Conservation (phyloP, 2,888 invertebrate species). For the Piscicola geometra region DNA sequence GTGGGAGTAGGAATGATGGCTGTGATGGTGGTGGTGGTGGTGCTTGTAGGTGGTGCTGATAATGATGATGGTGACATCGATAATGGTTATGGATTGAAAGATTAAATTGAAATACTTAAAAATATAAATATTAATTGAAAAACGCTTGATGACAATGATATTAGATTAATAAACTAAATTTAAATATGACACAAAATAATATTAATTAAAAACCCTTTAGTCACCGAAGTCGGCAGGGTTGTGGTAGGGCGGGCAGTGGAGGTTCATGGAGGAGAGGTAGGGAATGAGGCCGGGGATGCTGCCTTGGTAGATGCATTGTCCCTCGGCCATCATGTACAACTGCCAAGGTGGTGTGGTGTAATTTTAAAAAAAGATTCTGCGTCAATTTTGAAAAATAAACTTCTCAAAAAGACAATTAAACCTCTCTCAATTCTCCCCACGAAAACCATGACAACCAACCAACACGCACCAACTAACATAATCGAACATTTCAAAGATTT, state of each 20-base stretch:
- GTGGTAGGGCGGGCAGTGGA: conserved; percentile 90
- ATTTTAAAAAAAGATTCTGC: neutral
- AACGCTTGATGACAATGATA: neutral
- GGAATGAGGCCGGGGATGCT: conserved; percentile 77
- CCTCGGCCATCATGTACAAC: conserved; percentile 75
- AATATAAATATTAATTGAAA: neutral
- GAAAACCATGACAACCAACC: too few relatives aligned
- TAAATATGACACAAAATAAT: too few relatives aligned
- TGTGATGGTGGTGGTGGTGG: too few relatives aligned
- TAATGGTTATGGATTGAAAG: too few relatives aligned
- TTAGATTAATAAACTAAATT: neutral
- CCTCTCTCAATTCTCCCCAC: too few relatives aligned
- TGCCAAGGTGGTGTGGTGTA: too few relatives aligned
- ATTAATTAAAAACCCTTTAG: too few relatives aligned
- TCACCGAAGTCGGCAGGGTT: conserved; percentile 90
- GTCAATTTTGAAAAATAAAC: too few relatives aligned
- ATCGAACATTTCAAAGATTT: conserved; percentile 81
- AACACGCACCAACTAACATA: conserved; percentile 53
- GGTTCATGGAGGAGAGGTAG: conserved; percentile 72
- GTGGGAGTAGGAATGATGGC: neutral
- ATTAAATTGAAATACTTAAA: too few relatives aligned
- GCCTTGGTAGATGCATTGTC: conserved; percentile 87
- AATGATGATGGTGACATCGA: too few relatives aligned
- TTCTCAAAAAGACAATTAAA: too few relatives aligned
- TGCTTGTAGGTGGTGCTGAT: too few relatives aligned